Evolutionary conservation across 2,797 vertebrate genomes (phyloP).

Genomic region (Eleutherodactylus coqui): DNA sequence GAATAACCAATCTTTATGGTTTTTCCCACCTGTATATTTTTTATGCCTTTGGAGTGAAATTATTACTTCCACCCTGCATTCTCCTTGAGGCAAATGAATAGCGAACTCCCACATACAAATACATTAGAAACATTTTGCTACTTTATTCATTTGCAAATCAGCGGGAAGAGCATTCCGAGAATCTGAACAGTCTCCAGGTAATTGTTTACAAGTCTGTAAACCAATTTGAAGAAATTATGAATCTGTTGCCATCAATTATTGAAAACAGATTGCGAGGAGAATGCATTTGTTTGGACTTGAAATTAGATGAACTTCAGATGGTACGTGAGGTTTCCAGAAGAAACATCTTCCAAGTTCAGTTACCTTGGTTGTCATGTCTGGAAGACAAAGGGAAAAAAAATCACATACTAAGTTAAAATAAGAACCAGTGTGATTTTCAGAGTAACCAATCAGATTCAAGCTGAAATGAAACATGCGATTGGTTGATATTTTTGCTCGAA

Average conservation of each 20-base stretch:
- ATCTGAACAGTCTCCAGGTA: not conserved
- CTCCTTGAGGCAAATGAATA: not conserved
- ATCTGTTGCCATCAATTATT: slow-evolving; percentile 32
- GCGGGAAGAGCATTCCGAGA: not conserved
- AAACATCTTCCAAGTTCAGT: not conserved
- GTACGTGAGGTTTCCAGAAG: not conserved
- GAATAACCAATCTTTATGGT: not conserved
- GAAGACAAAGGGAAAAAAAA: not conserved
- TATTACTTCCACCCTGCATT: not conserved
- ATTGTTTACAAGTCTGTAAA: slow-evolving; percentile 6
- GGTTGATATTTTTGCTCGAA: not conserved
- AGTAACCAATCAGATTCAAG: not conserved
- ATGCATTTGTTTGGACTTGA: slow-evolving; percentile 21
- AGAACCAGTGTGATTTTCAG: not conserved
- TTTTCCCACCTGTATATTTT: not conserved
- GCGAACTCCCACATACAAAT: not conserved
- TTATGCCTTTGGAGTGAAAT: not conserved
- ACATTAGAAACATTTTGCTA: not conserved
- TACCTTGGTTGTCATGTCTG: not conserved
- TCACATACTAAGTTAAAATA: not conserved
- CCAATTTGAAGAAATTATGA: slow-evolving; percentile 11
- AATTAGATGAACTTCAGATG: not conserved
- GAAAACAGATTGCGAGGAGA: slow-evolving; percentile 20
- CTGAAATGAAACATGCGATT: not conserved
- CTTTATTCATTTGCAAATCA: not conserved